A percentile compares a stretch with the other conserved stretches of the same genome.
These are phyloP conservation scores for Eublepharis macularius DNA, from an alignment of 2,113 vertebrate genomes.

Conservation along the genomic window DNA sequence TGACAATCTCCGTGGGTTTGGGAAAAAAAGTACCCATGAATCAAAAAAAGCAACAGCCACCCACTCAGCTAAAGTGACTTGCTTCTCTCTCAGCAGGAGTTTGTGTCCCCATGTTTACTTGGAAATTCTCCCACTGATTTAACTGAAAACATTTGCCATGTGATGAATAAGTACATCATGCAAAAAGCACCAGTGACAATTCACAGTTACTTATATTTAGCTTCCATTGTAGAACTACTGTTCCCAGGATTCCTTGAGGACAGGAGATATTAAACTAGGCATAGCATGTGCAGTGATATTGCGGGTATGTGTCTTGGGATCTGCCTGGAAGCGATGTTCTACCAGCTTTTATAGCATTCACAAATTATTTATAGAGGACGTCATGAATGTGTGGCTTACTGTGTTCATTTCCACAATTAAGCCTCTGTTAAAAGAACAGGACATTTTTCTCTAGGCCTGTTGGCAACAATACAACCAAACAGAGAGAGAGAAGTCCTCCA, in stretches of 20 bases:
- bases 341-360: constrained; percentile 15
- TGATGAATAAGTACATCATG: no score
- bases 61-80: accelerated
- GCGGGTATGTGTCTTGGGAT: background rate
- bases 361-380: constrained; percentile 7
- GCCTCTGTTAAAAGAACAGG: no score
- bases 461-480: no score
- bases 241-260: no score
- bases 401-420: no score
- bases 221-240: no score
- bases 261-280: no score
- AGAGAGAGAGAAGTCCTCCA: no score
- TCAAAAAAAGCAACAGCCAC: background rate
- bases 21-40: background rate
- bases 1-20: background rate
- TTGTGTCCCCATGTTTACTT: background rate
- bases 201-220: no score
- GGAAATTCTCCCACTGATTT: background rate
- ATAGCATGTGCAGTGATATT: background rate
- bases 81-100: background rate
- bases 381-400: background rate
- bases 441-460: no score
- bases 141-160: background rate
- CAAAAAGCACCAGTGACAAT: no score
- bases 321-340: background rate